These are phyloP conservation scores for Ceratoteleas bidentatus DNA, from an alignment of 1,140 invertebrate species.

Conservation along the genomic window DNA sequence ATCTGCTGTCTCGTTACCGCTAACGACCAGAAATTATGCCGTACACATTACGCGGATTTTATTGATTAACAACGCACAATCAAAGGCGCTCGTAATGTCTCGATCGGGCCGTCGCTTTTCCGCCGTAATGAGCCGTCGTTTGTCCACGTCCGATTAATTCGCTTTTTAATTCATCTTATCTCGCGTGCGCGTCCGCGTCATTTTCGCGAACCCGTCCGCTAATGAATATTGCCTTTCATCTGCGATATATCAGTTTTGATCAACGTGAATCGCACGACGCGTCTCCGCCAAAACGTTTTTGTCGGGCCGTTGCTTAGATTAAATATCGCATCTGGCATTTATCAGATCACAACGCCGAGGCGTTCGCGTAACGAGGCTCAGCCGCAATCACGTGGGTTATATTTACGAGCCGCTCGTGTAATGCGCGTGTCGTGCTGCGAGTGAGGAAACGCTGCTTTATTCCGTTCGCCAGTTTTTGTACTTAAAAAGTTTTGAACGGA, in stretches of 20 bases:
- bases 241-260: slow-evolving; percentile 15
- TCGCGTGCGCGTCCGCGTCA: background rate
- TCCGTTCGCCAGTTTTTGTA: too few species aligned
- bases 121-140: slow-evolving; percentile 2
- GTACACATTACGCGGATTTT: background rate
- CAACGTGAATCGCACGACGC: slow-evolving; percentile 3
- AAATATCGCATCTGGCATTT: slow-evolving; percentile 70
- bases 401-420: too few species aligned
- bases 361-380: too few species aligned
- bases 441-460: too few species aligned
- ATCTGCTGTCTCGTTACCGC: too few species aligned
- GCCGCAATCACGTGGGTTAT: too few species aligned
- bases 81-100: background rate
- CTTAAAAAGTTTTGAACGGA: too few species aligned
- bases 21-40: background rate
- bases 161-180: slow-evolving; percentile 22
- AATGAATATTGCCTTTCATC: slow-evolving; percentile 34
- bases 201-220: slow-evolving; percentile 5
- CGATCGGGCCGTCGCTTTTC: background rate
- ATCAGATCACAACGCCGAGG: slow-evolving; percentile 41
- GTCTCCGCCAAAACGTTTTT: slow-evolving; percentile 13
- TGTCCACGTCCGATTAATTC: slow-evolving; percentile 13
- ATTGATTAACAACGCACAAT: slow-evolving; percentile 4
- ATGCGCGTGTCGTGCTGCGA: too few species aligned
- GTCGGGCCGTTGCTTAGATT: slow-evolving; percentile 11